phyloP scores from a whole-genome alignment of 2,888 invertebrate species.

The Candidula unifasciata region DNA sequence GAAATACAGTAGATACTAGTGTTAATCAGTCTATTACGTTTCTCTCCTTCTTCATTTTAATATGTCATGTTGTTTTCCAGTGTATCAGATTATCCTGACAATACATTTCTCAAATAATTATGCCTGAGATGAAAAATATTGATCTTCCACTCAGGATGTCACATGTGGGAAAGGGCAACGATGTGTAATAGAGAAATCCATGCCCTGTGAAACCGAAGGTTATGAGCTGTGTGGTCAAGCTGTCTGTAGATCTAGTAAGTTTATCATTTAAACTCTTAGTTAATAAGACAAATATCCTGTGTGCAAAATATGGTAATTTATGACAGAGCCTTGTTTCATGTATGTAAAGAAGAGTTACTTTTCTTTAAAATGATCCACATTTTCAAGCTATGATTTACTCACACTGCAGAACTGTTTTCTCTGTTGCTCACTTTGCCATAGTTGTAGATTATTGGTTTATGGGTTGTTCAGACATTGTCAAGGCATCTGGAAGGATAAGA shows the following conservation, averaged over 20 bases:
- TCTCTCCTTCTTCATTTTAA: no score
- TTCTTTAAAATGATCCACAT: background rate
- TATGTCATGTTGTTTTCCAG: no score
- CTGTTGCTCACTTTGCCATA: no score
- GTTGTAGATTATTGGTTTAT: no score
- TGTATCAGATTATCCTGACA: no score
- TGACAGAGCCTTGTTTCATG: background rate
- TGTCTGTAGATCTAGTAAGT: constrained; percentile 45
- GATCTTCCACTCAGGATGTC: constrained; percentile 29
- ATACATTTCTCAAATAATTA: background rate
- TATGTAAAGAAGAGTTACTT: background rate
- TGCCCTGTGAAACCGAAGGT: constrained; percentile 25
- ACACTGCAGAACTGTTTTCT: no score
- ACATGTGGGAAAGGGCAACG: constrained; percentile 39
- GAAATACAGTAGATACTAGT: no score
- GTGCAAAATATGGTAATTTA: constrained; percentile 8
- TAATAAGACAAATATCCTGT: background rate
- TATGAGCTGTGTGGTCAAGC: constrained; percentile 33
- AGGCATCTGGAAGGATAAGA: no score
- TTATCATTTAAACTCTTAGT: background rate
- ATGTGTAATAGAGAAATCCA: constrained; percentile 36
- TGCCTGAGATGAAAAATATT: background rate
- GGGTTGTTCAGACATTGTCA: no score
- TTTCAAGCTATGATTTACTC: no score
- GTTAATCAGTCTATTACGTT: no score